Conservation (phyloP, 2,113 vertebrate genomes). For the Phyllostomus hastatus region DNA sequence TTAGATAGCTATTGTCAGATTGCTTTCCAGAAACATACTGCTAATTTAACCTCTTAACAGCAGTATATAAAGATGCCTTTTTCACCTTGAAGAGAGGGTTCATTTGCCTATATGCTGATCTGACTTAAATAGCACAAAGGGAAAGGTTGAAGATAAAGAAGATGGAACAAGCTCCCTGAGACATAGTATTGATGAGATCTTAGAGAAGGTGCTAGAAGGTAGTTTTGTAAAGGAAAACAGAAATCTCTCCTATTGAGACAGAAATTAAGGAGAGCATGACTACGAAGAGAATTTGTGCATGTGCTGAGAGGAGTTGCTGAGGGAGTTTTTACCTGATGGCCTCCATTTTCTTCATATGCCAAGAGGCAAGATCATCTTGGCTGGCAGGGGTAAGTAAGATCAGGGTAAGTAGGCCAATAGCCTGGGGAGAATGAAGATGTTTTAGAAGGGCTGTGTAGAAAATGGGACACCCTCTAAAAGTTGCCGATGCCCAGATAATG, state of each 20-base stretch:
- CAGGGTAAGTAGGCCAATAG: neutral
- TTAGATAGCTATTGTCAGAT: neutral
- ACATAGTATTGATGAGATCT: neutral
- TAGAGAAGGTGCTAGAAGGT: neutral
- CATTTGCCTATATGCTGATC: neutral
- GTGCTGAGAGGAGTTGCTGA: neutral
- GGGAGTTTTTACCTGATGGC: neutral
- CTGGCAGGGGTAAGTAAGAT: neutral
- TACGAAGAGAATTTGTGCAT: neutral
- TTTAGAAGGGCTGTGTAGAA: neutral
- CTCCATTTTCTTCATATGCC: neutral
- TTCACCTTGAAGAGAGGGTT: neutral
- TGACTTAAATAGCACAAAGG: neutral
- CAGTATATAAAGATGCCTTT: neutral
- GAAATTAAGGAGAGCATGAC: neutral
- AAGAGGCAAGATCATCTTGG: neutral
- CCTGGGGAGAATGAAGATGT: neutral
- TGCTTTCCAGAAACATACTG: neutral
- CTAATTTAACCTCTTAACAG: neutral
- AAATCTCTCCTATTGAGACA: neutral
- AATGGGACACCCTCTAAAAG: neutral
- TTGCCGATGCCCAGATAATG: neutral
- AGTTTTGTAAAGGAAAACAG: neutral
- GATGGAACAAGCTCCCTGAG: neutral
- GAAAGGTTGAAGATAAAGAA: neutral